Base-by-base conservation (phyloP, 2,888 invertebrate species). In the Cerastis rubricosa region DNA sequence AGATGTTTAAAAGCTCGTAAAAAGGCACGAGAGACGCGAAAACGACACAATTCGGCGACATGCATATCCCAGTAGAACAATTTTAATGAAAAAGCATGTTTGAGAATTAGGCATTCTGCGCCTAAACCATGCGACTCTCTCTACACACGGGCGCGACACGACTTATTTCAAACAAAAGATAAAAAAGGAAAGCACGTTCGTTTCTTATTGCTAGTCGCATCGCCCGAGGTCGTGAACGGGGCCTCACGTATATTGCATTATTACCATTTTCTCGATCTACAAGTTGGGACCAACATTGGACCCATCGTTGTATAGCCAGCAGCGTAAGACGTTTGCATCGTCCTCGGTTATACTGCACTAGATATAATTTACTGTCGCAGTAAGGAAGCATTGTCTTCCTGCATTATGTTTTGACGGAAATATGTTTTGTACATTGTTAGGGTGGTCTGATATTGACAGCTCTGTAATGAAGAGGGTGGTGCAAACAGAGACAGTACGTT, bases 351-450 rank as follows among this genome's bases (percentile, higher is more conserved):
- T 65, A 47, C 17, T 72, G 54, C 72, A 67, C 49, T 64, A 64
- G 59, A 66, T 71, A 81, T 67, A 45, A 64, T 77, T 71, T 49
- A 64, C 63, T 64, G 49, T 65, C 25, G 22, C 59, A 35, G 22
- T 25, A 57, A 71, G 22, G 8, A 70, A 63, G 29, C 29, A 22
- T 64, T 73, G 76, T 83, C 61, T 73, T 68, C 12, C 35, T 65
- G 25, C 35, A 57, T 45, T 61, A 69, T 19, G 8, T 51, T 67
- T 68, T 35, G 59, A 43, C 12, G 29, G 47, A 75, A 66, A 70
- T 65, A 70, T 63, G 29, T 78, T 70, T 69, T 54, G 12, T 19
- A 64, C 35, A 68, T 54, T 54, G 17, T 35, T 54, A 12, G 14
- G 6, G 12, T 25, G 3, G 14, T n/a, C 63, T 76, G 61, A 17